These are phyloP conservation scores for Hippocampus abdominalis DNA, from an alignment of 2,113 vertebrate genomes.

Conservation along the genomic window DNA sequence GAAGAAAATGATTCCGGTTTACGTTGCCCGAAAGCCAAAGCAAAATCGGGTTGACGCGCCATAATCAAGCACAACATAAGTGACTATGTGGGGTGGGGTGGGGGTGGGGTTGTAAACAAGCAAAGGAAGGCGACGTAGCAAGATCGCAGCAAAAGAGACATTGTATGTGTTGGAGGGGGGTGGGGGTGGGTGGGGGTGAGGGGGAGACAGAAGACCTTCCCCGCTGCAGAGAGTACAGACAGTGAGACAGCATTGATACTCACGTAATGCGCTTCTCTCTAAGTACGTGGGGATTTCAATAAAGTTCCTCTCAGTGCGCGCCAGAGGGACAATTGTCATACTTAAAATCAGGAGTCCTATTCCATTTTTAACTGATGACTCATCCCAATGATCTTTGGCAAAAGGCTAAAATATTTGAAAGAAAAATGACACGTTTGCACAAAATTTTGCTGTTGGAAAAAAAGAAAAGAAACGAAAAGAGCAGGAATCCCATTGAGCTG, in stretches of 20 bases:
- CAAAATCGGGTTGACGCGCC: neutral
- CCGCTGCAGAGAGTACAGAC: conserved; percentile 18
- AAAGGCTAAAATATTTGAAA: conserved; percentile 70
- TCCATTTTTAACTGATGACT: conserved; percentile 64
- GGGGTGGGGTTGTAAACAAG: neutral
- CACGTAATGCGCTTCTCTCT: conserved; percentile 55
- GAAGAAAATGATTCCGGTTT: neutral
- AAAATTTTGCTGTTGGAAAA: conserved; percentile 31
- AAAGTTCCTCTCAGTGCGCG: conserved; percentile 62
- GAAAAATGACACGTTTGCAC: conserved; percentile 53
- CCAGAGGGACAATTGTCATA: conserved; percentile 62
- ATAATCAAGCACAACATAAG: neutral
- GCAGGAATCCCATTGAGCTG: conserved; percentile 1
- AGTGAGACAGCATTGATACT: conserved; percentile 42
- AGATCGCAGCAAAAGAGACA: neutral
- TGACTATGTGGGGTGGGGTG: neutral
- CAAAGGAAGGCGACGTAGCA: neutral
- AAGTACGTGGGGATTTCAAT: conserved; percentile 65
- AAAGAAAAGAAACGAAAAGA: neutral
- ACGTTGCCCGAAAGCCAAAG: neutral
- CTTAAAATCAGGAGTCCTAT: conserved; percentile 48
- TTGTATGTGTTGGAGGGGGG: neutral
- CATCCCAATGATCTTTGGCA: conserved; percentile 60
- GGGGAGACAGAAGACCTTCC: neutral
- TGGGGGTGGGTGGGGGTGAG: too few relatives aligned